A percentile compares a stretch with the other conserved stretches of the same genome.
phyloP scores from a whole-genome alignment of 2,888 invertebrate genomes.

The Brachyptera putata region DNA sequence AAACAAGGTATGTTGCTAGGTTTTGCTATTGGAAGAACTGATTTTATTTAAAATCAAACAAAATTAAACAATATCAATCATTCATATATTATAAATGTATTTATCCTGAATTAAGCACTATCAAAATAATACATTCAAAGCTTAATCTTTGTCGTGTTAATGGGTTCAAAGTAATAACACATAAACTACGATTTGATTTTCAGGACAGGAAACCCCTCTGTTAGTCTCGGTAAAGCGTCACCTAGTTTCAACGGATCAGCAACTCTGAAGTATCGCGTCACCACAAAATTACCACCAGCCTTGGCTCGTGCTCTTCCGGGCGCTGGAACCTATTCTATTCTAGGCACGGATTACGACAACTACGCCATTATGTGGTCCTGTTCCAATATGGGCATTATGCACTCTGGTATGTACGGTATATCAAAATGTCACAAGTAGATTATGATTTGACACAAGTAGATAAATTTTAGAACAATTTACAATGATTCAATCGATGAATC shows the following conservation, averaged over 20 bases:
- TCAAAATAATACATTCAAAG: no score
- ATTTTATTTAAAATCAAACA: no score
- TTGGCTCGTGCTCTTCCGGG: constrained; percentile 65
- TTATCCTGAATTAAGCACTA: no score
- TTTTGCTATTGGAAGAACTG: no score
- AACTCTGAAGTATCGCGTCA: constrained; percentile 56
- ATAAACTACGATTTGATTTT: no score
- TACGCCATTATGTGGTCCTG: constrained; percentile 73
- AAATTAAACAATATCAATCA: no score
- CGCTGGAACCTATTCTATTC: constrained; percentile 65
- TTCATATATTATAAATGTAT: no score
- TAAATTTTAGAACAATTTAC: background rate
- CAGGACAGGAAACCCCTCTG: constrained; percentile 59
- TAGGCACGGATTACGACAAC: constrained; percentile 67
- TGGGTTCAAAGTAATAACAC: no score
- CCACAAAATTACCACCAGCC: constrained; percentile 59
- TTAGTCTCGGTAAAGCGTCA: constrained; percentile 60
- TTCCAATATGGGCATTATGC: constrained; percentile 58
- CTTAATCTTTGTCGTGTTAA: no score
- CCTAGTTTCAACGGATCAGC: constrained; percentile 51
- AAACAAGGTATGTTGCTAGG: no score
- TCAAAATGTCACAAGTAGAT: background rate
- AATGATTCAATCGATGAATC: no score
- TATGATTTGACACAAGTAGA: no score
- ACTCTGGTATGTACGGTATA: constrained; percentile 54